Evolutionary conservation across 2,113 vertebrate species (phyloP), one percentile per base, ranked within the genome.

Genomic region (Phocoena sinus): DNA sequence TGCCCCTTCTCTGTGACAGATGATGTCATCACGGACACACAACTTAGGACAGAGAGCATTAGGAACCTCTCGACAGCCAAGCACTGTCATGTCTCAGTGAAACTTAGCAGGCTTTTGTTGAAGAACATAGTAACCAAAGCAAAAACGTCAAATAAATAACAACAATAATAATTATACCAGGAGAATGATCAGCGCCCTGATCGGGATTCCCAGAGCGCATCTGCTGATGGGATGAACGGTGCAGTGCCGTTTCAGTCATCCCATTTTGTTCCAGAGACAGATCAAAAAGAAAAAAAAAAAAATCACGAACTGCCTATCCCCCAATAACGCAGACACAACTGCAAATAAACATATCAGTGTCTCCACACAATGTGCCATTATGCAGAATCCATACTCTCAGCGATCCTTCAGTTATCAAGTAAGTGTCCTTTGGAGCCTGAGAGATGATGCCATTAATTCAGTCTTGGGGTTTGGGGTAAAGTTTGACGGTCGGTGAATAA

Each of bases 341-440:
- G 81, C 74, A 90, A 96, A 96, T 82, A 79, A 91, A 86, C 94
- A 84, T 38, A 56, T 95, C 96, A 85, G 7, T 21, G 88, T 96
- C 90, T 60, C 2, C 56, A 36, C 3, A 21, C 38, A 26, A 65
- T 47, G 71, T 67, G 58, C 15, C 41, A 85, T 62, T 70, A 87
- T 60, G 84, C 79, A 63, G 41, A 60, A 60, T 91, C 96, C 31
- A 44, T 62, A 58, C 86, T 83, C 77, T 26, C 18, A 28, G 86
- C 0, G 1, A n/a, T 53, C 85, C 89, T 47, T 76, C 25, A 2
- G 63, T n/a, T 62, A 71, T 21, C 80, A 81, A 50, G 79, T 12
- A 53, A 36, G 41, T 9, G 68, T 38, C 71, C 82, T 25, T 65
- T 41, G 6, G 70, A 93, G 79, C 28, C 80, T 26, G 31, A 62